Conservation (phyloP, 1,140 invertebrate genomes). For the Tribolium castaneum region DNA sequence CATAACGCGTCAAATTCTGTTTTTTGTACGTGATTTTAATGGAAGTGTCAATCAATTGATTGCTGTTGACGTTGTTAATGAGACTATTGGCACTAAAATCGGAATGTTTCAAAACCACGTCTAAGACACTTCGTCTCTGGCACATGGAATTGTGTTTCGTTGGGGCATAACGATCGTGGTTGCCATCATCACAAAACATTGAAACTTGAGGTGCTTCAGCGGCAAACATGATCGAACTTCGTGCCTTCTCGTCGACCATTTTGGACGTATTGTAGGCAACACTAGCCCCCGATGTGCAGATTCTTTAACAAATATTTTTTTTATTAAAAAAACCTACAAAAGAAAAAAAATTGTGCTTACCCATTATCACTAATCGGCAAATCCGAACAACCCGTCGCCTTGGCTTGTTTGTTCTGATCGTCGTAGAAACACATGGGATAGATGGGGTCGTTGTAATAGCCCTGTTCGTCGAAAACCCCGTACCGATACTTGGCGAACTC, state of each 20-base stretch:
- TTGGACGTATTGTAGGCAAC: constrained; percentile 59
- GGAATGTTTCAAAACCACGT: constrained; percentile 70
- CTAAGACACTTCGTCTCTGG: constrained; percentile 69
- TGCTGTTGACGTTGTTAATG: constrained; percentile 48
- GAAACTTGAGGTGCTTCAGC: constrained; percentile 64
- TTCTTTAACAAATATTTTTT: constrained; percentile 54
- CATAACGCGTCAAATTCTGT: constrained; percentile 66
- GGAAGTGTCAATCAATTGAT: constrained; percentile 59
- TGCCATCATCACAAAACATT: constrained; percentile 72
- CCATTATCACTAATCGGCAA: constrained; percentile 64
- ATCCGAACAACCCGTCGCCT: constrained; percentile 67
- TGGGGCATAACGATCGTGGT: constrained; percentile 72
- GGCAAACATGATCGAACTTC: constrained; percentile 70
- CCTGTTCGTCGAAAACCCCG: constrained; percentile 77
- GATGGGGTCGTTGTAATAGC: constrained; percentile 69
- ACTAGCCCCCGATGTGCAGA: constrained; percentile 57
- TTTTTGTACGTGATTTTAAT: constrained; percentile 66
- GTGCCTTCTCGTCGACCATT: constrained; percentile 65
- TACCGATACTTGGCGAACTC: constrained; percentile 77
- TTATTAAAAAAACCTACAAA: constrained; percentile 12
- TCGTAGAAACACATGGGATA: constrained; percentile 69
- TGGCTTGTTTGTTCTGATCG: constrained; percentile 61
- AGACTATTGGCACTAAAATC: constrained; percentile 66
- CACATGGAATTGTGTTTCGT: constrained; percentile 79
- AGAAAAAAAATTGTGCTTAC: constrained; percentile 56